phyloP scores from a whole-genome alignment of 2,888 invertebrate genomes.

The Meliscaeva auricollis region DNA sequence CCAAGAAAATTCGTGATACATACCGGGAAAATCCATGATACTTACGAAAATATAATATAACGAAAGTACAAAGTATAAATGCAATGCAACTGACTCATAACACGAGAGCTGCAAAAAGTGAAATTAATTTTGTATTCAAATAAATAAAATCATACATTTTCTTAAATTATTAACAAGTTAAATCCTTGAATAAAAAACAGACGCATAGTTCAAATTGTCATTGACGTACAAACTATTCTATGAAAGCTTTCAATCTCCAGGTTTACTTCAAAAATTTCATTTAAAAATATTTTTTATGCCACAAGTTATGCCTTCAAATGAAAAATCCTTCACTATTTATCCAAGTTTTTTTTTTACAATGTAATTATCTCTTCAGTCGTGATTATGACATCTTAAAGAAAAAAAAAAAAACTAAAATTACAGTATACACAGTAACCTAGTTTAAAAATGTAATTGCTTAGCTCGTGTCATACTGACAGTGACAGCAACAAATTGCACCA shows the following conservation, averaged over 20 bases:
- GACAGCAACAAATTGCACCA: slow-evolving; percentile 25
- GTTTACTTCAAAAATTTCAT: background rate
- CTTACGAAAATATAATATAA: too few relatives aligned
- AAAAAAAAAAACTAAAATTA: slow-evolving; percentile 5
- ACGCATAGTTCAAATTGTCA: too few relatives aligned
- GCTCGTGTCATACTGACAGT: slow-evolving; percentile 25
- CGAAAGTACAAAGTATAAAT: too few relatives aligned
- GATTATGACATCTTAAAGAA: slow-evolving; percentile 27
- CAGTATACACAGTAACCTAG: slow-evolving; percentile 20
- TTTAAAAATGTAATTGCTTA: slow-evolving; percentile 32
- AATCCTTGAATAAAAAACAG: too few relatives aligned
- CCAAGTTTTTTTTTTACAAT: slow-evolving; percentile 7
- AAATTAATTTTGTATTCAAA: too few relatives aligned
- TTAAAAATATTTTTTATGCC: background rate
- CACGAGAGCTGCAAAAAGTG: too few relatives aligned
- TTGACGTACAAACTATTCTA: too few relatives aligned
- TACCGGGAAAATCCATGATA: too few relatives aligned
- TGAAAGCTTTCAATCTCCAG: background rate
- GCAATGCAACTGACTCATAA: too few relatives aligned
- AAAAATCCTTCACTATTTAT: slow-evolving; percentile 12
- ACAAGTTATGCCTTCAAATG: slow-evolving; percentile 17
- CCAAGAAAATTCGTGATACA: too few relatives aligned
- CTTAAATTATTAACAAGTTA: too few relatives aligned
- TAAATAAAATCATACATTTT: too few relatives aligned
- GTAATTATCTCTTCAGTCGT: slow-evolving; percentile 7